Evolutionary conservation across 2,888 invertebrate species (phyloP).

Genomic region (Euzophera pinguis): DNA sequence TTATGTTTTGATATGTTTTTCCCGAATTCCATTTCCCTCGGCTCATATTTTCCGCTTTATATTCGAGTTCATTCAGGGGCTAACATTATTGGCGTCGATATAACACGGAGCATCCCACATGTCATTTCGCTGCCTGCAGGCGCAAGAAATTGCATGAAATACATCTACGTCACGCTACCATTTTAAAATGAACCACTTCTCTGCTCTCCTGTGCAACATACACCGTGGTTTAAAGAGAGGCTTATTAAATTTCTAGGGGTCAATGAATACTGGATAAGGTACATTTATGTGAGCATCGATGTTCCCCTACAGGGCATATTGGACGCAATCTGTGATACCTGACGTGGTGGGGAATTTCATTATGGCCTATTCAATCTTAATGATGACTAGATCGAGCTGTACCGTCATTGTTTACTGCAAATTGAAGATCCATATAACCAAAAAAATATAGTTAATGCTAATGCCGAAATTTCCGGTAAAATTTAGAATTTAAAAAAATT

Average conservation of each 20-base stretch:
- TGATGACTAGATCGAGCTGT: constrained; percentile 44
- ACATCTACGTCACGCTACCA: constrained; percentile 50
- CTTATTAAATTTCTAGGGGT: constrained; percentile 26
- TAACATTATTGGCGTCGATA: constrained; percentile 59
- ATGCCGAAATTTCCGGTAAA: no score
- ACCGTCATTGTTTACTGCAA: constrained; percentile 25
- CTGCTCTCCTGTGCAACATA: constrained; percentile 17
- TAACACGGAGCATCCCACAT: constrained; percentile 57
- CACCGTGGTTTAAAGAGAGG: constrained; percentile 16
- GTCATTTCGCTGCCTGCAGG: constrained; percentile 67
- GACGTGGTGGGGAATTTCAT: constrained; percentile 68
- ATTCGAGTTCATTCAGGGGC: constrained; percentile 39
- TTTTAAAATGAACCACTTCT: constrained; percentile 28
- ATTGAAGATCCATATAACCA: neutral
- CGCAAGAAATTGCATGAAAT: constrained; percentile 73
- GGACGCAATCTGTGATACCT: constrained; percentile 72
- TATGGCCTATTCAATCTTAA: constrained; percentile 62
- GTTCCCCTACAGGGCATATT: constrained; percentile 63
- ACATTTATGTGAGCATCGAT: constrained; percentile 43
- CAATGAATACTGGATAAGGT: constrained; percentile 39
- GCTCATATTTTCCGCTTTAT: constrained; percentile 31
- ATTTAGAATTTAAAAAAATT: no score
- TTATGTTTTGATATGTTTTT: neutral
- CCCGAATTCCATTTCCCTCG: neutral
- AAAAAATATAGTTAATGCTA: no score